Conservation (phyloP, 2,888 invertebrate species). For the Nymphalis c-album region DNA sequence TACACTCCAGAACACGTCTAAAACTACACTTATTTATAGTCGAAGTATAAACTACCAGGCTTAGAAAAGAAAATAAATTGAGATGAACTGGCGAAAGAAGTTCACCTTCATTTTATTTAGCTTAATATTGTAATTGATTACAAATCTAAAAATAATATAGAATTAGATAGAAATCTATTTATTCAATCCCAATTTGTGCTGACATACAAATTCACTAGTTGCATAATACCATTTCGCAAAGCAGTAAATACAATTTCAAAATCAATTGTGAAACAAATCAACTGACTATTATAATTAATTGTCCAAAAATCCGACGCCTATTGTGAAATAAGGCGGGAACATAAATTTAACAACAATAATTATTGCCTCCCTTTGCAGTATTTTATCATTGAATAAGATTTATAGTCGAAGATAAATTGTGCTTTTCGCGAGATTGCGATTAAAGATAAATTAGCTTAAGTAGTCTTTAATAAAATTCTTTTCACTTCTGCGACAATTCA, state of each 20-base stretch:
- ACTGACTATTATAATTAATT: constrained; percentile 14
- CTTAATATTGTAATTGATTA: too few species aligned
- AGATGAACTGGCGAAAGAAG: too few species aligned
- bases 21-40: too few species aligned
- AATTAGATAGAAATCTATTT: too few species aligned
- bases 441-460: constrained; percentile 32
- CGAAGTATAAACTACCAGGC: too few species aligned
- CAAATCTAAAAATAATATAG: too few species aligned
- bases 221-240: neutral
- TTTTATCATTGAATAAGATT: constrained; percentile 53
- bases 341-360: constrained; percentile 49
- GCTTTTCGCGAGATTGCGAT: constrained; percentile 37
- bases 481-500: neutral
- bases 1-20: too few species aligned
- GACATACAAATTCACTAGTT: too few species aligned
- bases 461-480: constrained; percentile 4
- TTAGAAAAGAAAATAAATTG: too few species aligned
- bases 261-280: neutral
- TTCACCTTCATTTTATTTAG: too few species aligned
- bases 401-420: constrained; percentile 45
- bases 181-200: too few species aligned
- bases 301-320: constrained; percentile 25
- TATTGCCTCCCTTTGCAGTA: constrained; percentile 43
- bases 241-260: neutral
- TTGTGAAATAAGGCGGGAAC: constrained; percentile 38